Evolutionary conservation across 2,797 vertebrate species (phyloP).

Genomic region (Diceros bicornis): DNA sequence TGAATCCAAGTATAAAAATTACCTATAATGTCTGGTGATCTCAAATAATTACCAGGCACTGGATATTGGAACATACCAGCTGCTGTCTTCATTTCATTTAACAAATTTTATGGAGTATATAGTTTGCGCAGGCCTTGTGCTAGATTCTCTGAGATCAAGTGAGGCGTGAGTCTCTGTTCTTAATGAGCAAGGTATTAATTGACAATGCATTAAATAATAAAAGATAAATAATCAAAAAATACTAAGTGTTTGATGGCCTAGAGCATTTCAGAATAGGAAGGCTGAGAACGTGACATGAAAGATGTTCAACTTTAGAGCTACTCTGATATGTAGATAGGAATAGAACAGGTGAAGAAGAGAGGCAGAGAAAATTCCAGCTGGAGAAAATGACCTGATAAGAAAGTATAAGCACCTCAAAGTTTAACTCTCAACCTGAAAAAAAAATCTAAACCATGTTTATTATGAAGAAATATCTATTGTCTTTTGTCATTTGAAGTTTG

Average conservation of each 20-base stretch:
- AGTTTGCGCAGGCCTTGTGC: neutral
- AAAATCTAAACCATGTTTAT: neutral
- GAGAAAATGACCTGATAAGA: neutral
- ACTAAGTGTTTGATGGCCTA: neutral
- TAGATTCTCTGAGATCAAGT: neutral
- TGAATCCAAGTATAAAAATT: slow-evolving; percentile 5
- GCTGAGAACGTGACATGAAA: neutral
- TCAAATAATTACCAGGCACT: neutral
- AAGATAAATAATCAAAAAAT: neutral
- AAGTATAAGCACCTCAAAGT: neutral
- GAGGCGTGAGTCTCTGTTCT: neutral
- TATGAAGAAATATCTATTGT: neutral
- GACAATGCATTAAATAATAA: neutral
- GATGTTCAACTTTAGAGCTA: neutral
- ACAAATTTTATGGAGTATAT: neutral
- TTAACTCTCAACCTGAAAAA: neutral
- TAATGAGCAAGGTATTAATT: neutral
- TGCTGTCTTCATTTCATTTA: neutral
- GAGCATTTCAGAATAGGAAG: slow-evolving; percentile 8
- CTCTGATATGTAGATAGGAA: neutral
- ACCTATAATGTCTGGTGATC: neutral
- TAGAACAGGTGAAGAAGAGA: neutral
- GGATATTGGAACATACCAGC: neutral
- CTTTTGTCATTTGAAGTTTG: slow-evolving; percentile 12
- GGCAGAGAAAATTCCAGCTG: neutral